These are phyloP conservation scores for Trogon melanurus DNA, from an alignment of 2,113 vertebrate species.

Conservation along the genomic window DNA sequence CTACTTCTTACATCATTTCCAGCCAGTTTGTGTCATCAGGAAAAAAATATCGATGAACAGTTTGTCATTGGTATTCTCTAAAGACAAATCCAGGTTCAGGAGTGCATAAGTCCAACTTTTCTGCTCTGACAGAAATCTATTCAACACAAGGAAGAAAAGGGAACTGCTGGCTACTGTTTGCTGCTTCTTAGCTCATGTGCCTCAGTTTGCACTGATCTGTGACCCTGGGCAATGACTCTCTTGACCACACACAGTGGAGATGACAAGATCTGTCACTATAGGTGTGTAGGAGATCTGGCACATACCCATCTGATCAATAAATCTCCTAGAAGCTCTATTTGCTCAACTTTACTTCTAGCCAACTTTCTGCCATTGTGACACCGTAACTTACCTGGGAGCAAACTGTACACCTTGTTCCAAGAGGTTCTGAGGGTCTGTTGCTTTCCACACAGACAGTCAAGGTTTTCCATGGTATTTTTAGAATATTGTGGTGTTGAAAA, in stretches of 20 bases:
- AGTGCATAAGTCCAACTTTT: background rate
- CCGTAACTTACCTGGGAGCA: background rate
- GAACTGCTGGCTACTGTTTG: background rate
- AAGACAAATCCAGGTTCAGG: background rate
- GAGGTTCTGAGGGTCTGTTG: background rate
- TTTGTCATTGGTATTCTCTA: background rate
- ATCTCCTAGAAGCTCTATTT: background rate
- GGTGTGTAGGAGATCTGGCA: background rate
- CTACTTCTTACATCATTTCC: background rate
- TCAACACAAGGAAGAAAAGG: background rate
- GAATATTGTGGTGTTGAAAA: background rate
- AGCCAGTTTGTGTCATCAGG: background rate
- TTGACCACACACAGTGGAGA: background rate
- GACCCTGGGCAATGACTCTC: background rate
- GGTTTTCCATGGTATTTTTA: constrained; percentile 25
- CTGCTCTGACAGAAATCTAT: background rate
- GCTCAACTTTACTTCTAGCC: background rate
- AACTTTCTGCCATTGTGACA: background rate
- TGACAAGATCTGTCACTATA: background rate
- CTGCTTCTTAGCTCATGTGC: background rate
- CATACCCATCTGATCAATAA: background rate
- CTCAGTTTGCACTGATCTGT: background rate
- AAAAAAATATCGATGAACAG: background rate
- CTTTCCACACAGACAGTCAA: background rate
- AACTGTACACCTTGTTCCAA: background rate